These are phyloP conservation scores for Zaprionus ornatus DNA, from an alignment of 1,140 invertebrate species.

Conservation along the genomic window DNA sequence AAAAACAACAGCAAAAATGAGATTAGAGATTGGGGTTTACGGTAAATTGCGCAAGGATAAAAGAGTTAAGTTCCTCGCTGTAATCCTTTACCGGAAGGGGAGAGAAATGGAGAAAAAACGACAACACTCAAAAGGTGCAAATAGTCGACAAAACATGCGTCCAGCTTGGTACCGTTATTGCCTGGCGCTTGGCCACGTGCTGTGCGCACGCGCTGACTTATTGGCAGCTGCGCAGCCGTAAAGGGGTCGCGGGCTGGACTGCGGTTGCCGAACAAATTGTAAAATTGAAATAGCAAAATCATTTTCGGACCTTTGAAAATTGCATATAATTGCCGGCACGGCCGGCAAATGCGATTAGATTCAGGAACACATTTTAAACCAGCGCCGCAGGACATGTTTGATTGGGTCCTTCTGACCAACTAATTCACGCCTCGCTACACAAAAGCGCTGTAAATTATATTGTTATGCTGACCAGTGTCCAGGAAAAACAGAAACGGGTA, in stretches of 20 bases:
- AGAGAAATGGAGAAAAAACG: slow-evolving; percentile 11
- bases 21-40: slow-evolving; percentile 54
- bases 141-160: slow-evolving; percentile 56
- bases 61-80: slow-evolving; percentile 41
- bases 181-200: slow-evolving; percentile 48
- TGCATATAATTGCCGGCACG: slow-evolving; percentile 67
- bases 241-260: slow-evolving; percentile 63
- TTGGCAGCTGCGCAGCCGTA: slow-evolving; percentile 66
- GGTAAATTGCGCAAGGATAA: slow-evolving; percentile 71
- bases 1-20: slow-evolving; percentile 41
- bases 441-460: slow-evolving; percentile 82
- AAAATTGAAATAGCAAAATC: slow-evolving; percentile 78
- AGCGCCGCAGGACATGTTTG: slow-evolving; percentile 32
- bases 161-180: neutral
- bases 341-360: slow-evolving; percentile 74
- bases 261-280: slow-evolving; percentile 71
- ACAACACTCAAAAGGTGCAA: slow-evolving; percentile 77
- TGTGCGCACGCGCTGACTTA: slow-evolving; percentile 69
- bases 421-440: slow-evolving; percentile 83
- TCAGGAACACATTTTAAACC: slow-evolving; percentile 39
- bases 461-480: slow-evolving; percentile 66
- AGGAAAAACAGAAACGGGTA: slow-evolving; percentile 7
- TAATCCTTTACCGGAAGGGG: slow-evolving; percentile 63
- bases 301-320: slow-evolving; percentile 59
- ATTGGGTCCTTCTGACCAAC: slow-evolving; percentile 44